Conservation (phyloP, 2,888 invertebrate genomes). For the Chrysotoxum bicinctum region DNA sequence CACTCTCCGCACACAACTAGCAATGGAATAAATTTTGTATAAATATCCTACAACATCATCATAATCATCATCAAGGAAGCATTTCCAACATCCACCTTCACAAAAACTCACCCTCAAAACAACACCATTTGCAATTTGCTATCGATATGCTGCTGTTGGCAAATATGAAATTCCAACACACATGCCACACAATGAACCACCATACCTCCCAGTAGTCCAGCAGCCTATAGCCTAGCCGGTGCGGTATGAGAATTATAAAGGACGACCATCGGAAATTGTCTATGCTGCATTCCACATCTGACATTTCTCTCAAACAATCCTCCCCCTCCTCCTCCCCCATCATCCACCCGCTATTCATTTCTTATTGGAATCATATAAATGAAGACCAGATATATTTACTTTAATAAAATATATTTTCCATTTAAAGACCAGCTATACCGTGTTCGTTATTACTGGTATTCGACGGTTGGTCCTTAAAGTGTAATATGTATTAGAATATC, state of each 20-base stretch:
- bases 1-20: background rate
- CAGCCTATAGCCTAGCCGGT: background rate
- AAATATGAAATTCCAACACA: constrained; percentile 70
- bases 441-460: constrained; percentile 12
- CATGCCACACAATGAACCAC: constrained; percentile 46
- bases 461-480: constrained; percentile 28
- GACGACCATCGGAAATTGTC: constrained; percentile 57
- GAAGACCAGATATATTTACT: constrained; percentile 58
- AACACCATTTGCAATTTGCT: constrained; percentile 68
- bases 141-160: constrained; percentile 65
- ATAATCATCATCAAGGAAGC: constrained; percentile 60
- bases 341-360: background rate
- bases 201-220: background rate
- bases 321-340: background rate
- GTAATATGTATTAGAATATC: background rate
- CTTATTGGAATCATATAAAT: constrained; percentile 60
- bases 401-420: constrained; percentile 61
- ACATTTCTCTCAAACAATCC: background rate
- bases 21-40: constrained; percentile 64
- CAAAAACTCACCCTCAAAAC: constrained; percentile 19
- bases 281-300: constrained; percentile 59
- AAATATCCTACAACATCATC: constrained; percentile 68
- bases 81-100: background rate
- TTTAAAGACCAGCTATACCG: constrained; percentile 41
- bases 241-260: constrained; percentile 19